Evolutionary conservation across 2,113 vertebrate genomes (phyloP), one percentile per base, ranked within the genome.

Genomic region (Ahaetulla prasina): DNA sequence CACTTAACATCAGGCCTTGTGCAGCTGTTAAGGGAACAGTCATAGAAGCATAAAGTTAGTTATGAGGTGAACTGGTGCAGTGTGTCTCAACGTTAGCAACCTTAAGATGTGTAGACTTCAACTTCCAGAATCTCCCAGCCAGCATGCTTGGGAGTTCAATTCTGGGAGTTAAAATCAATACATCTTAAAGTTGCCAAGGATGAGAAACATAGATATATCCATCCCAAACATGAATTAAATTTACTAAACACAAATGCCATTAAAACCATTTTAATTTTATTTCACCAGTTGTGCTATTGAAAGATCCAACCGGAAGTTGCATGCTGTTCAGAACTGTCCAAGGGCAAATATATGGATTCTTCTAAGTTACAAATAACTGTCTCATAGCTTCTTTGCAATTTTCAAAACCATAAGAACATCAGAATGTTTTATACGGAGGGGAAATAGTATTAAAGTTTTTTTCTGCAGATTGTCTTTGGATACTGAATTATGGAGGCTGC

Each of bases 401-500:
- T 96, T 96, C 94, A 92, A 96, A 88, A 60, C 88, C 93, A 49
- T 89, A 93, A 96, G 93, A 90, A 94, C 92, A 94, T 18, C 80
- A 52, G 93, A 91, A 93, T 93, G 95, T 96, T 97, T 95, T 93
- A 95, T 92, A 55, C 0, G 9, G 57, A 27, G 8, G 8, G 43
- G 27, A 47, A 35, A 80, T 80, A 2, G 90, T 91, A 91, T 87
- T 80, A 94, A 94, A 93, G 92, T 93, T 90, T 84, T 89, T 94
- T 85, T 93, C 55, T 92, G 90, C 91, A 87, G 88, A 94, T 93
- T 96, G 96, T 94, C 94, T 96, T 93, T 95, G 92, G 92, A 95
- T 96, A 94, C 45, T 88, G 88, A 93, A 93, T 92, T 91, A 88
- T 91, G 53, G 30, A 95, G 10, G 90, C 93, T 94, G 91, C 93